Conservation (phyloP, 2,888 invertebrate genomes). For the Petrophora chlorosata region DNA sequence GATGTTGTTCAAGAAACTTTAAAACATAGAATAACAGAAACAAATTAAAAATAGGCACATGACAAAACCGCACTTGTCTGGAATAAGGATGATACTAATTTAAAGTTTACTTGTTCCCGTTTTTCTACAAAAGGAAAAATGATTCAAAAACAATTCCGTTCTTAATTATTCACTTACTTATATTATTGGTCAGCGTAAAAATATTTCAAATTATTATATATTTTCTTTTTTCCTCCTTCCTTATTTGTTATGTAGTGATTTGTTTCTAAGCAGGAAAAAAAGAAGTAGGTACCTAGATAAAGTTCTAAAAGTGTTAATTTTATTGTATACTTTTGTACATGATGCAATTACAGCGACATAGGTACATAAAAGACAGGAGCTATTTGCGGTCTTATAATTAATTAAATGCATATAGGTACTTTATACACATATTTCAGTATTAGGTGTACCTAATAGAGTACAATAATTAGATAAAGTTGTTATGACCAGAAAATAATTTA, state of each 20-base stretch:
- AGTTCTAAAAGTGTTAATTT: not conserved
- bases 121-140: slow-evolving; percentile 50
- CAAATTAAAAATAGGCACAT: slow-evolving; percentile 13
- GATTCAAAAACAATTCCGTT: slow-evolving; percentile 46
- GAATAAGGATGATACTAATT: slow-evolving; percentile 23
- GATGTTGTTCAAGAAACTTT: too few species aligned
- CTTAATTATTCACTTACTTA: slow-evolving; percentile 33
- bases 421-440: too few species aligned
- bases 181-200: slow-evolving; percentile 38
- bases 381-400: too few species aligned
- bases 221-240: slow-evolving; percentile 41
- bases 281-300: not conserved
- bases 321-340: too few species aligned
- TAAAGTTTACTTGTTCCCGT: slow-evolving; percentile 27
- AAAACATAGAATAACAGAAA: too few species aligned
- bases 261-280: slow-evolving; percentile 43
- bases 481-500: too few species aligned
- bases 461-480: too few species aligned
- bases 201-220: slow-evolving; percentile 39
- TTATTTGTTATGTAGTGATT: slow-evolving; percentile 39
- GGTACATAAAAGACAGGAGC: too few species aligned
- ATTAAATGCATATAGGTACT: too few species aligned
- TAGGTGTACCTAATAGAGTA: too few species aligned
- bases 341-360: too few species aligned
- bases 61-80: slow-evolving; percentile 28